Percentiles rank a stretch among this genome's conserved stretches.
phyloP scores from a whole-genome alignment of 2,888 invertebrate genomes.

The Nephrotoma guestfalica region DNA sequence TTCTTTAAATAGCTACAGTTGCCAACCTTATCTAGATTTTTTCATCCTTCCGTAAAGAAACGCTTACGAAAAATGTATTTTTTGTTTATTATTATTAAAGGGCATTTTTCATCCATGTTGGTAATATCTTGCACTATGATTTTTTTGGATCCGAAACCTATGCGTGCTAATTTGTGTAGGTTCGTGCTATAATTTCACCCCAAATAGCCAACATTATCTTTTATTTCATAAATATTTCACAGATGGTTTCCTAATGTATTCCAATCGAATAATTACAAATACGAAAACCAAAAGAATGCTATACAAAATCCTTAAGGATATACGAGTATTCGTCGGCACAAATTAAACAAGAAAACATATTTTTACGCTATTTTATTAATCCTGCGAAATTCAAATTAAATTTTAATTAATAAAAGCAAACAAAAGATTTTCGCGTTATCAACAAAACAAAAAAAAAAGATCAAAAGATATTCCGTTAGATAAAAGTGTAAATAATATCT shows the following conservation, averaged over 20 bases:
- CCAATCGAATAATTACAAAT: not conserved
- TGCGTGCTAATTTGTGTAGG: too few relatives aligned
- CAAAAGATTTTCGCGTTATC: conserved; percentile 8
- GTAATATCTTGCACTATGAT: too few relatives aligned
- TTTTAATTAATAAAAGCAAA: conserved; percentile 6
- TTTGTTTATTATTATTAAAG: too few relatives aligned
- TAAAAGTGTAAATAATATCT: not conserved
- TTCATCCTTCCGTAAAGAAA: too few relatives aligned
- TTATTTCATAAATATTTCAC: not conserved
- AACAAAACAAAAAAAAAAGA: conserved; percentile 6
- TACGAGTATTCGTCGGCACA: not conserved
- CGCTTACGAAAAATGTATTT: too few relatives aligned
- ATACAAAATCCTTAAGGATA: not conserved
- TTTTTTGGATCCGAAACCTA: too few relatives aligned
- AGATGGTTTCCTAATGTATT: not conserved
- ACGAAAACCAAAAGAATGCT: not conserved
- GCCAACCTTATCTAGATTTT: too few relatives aligned
- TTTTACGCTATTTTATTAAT: not conserved
- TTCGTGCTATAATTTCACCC: too few relatives aligned
- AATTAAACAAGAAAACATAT: not conserved
- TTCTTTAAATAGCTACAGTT: too few relatives aligned
- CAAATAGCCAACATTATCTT: too few relatives aligned
- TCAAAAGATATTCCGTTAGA: not conserved
- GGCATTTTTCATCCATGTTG: too few relatives aligned
- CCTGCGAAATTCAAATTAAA: not conserved